Percentiles rank a stretch among this genome's conserved stretches.
phyloP scores from a whole-genome alignment of 1,140 invertebrate genomes.

The Penaeus indicus region DNA sequence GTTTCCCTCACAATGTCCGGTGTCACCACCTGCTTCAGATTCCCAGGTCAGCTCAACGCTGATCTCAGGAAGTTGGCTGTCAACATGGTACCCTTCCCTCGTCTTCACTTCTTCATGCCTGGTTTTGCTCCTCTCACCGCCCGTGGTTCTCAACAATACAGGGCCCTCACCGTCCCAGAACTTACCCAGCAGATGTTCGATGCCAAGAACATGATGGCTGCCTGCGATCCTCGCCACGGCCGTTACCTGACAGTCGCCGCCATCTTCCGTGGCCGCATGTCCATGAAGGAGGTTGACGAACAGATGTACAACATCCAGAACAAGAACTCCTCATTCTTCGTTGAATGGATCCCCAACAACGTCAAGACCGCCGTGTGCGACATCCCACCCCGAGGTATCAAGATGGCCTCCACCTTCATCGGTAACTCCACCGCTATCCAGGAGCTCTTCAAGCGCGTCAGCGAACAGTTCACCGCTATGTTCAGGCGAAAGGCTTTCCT shows the following conservation, averaged over 20 bases:
- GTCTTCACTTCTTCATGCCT: constrained; percentile 62
- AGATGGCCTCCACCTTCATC: constrained; percentile 60
- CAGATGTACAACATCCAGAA: constrained; percentile 61
- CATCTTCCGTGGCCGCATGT: constrained; percentile 57
- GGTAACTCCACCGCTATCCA: constrained; percentile 58
- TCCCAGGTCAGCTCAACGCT: constrained; percentile 57
- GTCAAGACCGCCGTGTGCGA: constrained; percentile 57
- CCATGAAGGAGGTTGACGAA: constrained; percentile 60
- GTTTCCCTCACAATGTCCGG: constrained; percentile 62
- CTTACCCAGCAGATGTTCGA: constrained; percentile 60
- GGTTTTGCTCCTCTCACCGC: constrained; percentile 56
- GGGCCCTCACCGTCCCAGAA: constrained; percentile 56
- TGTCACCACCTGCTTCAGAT: constrained; percentile 58
- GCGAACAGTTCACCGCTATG: constrained; percentile 58
- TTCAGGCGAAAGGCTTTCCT: constrained; percentile 59
- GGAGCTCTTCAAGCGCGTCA: constrained; percentile 54
- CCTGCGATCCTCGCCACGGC: constrained; percentile 52
- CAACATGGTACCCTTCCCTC: constrained; percentile 60
- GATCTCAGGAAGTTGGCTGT: constrained; percentile 56
- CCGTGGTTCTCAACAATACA: constrained; percentile 57
- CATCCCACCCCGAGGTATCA: constrained; percentile 57
- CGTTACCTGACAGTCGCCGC: constrained; percentile 56
- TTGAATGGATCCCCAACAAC: constrained; percentile 61
- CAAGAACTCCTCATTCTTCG: constrained; percentile 60
- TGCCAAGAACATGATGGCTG: constrained; percentile 62